Conservation (phyloP, 2,113 vertebrate species). For the Aphyosemion australe region DNA sequence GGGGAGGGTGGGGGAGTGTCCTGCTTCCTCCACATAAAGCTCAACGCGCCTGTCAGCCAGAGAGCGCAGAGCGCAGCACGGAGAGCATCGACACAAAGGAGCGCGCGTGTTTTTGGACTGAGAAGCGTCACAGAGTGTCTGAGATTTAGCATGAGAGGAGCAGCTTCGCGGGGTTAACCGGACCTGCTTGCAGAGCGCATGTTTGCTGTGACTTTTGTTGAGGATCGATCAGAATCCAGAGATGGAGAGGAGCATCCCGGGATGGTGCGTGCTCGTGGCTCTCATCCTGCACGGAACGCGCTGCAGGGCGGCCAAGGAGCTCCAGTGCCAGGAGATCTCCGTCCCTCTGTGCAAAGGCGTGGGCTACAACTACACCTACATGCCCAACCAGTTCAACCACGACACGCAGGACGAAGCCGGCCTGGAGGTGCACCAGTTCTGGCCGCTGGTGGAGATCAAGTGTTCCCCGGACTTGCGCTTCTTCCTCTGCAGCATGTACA, state of each 20-base stretch:
- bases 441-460: conserved; percentile 91
- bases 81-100: conserved; percentile 23
- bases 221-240: conserved; percentile 7
- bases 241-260: conserved; percentile 57
- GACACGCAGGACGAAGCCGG: conserved; percentile 92
- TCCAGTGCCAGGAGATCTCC: conserved; percentile 91
- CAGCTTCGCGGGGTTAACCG: conserved; percentile 31
- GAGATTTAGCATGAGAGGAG: conserved; percentile 41
- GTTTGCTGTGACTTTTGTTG: conserved; percentile 43
- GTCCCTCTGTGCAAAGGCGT: conserved; percentile 91
- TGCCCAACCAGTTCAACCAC: conserved; percentile 94
- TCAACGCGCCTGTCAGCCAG: conserved; percentile 54
- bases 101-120: conserved; percentile 2
- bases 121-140: background rate
- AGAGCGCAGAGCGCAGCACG: conserved; percentile 1
- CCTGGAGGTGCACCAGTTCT: conserved; percentile 92
- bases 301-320: conserved; percentile 83
- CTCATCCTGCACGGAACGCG: conserved; percentile 44
- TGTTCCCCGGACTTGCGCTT: conserved; percentile 91
- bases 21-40: conserved; percentile 77
- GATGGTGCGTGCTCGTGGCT: conserved; percentile 49
- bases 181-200: conserved; percentile 35
- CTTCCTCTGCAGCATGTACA: conserved; percentile 96
- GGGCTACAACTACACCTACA: conserved; percentile 91
- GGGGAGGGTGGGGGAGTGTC: conserved; percentile 61